A percentile compares a stretch with the other conserved stretches of the same genome.
These are phyloP conservation scores for Apostichopus californicus DNA, from an alignment of 35 echinoderm and acorn worm species.

Conservation along the genomic window DNA sequence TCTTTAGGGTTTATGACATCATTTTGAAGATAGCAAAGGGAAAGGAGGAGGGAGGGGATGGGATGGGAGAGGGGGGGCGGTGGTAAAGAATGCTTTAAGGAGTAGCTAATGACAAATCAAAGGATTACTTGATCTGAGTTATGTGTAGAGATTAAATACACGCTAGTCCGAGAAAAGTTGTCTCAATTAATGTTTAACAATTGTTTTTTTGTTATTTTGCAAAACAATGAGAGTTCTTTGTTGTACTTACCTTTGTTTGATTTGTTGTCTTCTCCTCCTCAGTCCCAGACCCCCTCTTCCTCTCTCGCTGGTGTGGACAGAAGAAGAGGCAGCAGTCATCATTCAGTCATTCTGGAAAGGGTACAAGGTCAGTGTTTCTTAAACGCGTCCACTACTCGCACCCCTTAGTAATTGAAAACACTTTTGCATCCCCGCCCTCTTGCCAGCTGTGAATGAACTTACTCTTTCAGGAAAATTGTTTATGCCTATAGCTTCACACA, in stretches of 20 bases:
- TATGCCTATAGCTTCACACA: too few relatives aligned
- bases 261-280: neutral
- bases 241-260: too few relatives aligned
- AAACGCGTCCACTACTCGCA: too few relatives aligned
- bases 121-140: too few relatives aligned
- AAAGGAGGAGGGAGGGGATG: too few relatives aligned
- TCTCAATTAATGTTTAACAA: neutral
- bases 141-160: neutral
- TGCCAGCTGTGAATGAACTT: neutral
- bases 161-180: neutral
- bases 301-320: constrained; percentile 90
- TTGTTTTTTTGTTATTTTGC: too few relatives aligned
- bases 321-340: constrained; percentile 86
- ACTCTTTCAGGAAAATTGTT: neutral
- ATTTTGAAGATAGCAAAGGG: too few relatives aligned
- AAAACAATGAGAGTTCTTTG: too few relatives aligned
- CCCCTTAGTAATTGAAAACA: neutral
- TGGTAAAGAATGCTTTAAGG: too few relatives aligned
- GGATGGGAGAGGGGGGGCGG: too few relatives aligned
- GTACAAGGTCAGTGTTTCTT: constrained; percentile 64
- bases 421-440: neutral
- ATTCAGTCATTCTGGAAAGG: constrained; percentile 98
- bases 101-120: too few relatives aligned
- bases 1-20: too few relatives aligned
- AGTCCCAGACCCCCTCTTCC: constrained; percentile 92